A percentile compares a stretch with the other conserved stretches of the same genome.
Evolutionary conservation across 2,797 vertebrate species (phyloP).

Genomic region (Cyclura pinguis): DNA sequence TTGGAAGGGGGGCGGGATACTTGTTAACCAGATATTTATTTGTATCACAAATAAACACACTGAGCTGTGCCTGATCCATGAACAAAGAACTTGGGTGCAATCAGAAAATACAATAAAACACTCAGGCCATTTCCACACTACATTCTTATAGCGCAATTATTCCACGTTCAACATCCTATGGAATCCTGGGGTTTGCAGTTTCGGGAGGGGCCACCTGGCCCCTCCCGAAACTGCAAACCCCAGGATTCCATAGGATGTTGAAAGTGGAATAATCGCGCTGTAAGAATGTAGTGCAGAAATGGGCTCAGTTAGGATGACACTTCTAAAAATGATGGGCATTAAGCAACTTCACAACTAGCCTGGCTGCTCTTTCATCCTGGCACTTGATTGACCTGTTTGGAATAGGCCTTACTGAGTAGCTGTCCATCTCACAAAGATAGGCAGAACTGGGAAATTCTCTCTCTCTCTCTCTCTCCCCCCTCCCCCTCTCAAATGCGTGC

Average conservation of each 20-base stretch:
- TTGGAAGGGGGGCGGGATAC: slow-evolving; percentile 32
- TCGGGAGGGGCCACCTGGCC: no score
- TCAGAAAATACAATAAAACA: slow-evolving; percentile 73
- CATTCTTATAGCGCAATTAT: no score
- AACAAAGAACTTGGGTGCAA: slow-evolving; percentile 65
- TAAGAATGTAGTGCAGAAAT: no score
- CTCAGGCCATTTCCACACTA: no score
- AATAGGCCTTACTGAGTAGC: slow-evolving; percentile 47
- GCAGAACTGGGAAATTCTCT: slow-evolving; percentile 47
- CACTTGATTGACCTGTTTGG: slow-evolving; percentile 73
- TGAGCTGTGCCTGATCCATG: slow-evolving; percentile 63
- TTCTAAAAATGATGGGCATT: slow-evolving; percentile 70
- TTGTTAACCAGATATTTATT: slow-evolving; percentile 34
- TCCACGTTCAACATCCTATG: no score
- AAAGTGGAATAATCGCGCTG: no score
- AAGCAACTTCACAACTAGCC: slow-evolving; percentile 57
- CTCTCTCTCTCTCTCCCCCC: not conserved
- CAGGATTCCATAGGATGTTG: no score
- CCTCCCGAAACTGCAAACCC: no score
- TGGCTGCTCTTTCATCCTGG: slow-evolving; percentile 56
- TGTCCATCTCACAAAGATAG: slow-evolving; percentile 40
- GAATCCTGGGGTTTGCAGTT: no score
- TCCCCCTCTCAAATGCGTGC: slow-evolving; percentile 61
- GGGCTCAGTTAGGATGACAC: slow-evolving; percentile 60
- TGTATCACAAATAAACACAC: slow-evolving; percentile 61